Evolutionary conservation across 2,888 invertebrate genomes (phyloP).

Genomic region (Ectobius pallidus): DNA sequence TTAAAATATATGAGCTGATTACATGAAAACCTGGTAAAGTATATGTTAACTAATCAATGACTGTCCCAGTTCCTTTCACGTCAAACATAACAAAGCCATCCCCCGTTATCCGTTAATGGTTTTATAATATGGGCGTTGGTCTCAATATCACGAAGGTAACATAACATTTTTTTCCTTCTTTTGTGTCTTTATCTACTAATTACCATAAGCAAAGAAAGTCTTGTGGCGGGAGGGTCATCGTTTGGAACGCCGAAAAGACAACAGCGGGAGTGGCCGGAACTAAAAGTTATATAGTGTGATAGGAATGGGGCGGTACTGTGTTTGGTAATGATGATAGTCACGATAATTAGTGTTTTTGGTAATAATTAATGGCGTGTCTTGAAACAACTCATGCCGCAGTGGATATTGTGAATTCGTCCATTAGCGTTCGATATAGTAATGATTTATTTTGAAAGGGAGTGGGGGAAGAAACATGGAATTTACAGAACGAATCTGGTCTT

Average conservation of each 20-base stretch:
- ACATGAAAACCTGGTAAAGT: neutral
- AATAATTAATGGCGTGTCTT: slow-evolving; percentile 28
- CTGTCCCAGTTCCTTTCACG: neutral
- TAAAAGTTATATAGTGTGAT: neutral
- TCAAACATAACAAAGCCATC: neutral
- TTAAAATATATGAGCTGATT: neutral
- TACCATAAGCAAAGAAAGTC: slow-evolving; percentile 21
- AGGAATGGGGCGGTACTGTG: neutral
- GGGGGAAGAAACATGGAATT: too few species aligned
- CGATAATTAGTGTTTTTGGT: slow-evolving; percentile 16
- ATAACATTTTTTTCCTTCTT: neutral
- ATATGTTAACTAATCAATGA: neutral
- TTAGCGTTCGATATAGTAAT: neutral
- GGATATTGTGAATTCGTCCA: neutral
- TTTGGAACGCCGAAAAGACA: slow-evolving; percentile 11
- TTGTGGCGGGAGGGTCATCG: neutral
- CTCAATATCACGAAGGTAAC: slow-evolving; percentile 11
- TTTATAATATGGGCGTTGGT: slow-evolving; percentile 36
- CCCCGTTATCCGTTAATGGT: slow-evolving; percentile 27
- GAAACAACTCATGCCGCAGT: neutral
- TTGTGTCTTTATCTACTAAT: slow-evolving; percentile 37
- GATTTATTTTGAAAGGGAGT: neutral
- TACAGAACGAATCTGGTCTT: too few species aligned
- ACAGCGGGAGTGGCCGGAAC: slow-evolving; percentile 18
- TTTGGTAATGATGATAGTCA: slow-evolving; percentile 20